Percentiles rank a stretch among this genome's conserved stretches.
phyloP scores from a whole-genome alignment of 2,797 vertebrate species.

The Xyrichtys novacula region DNA sequence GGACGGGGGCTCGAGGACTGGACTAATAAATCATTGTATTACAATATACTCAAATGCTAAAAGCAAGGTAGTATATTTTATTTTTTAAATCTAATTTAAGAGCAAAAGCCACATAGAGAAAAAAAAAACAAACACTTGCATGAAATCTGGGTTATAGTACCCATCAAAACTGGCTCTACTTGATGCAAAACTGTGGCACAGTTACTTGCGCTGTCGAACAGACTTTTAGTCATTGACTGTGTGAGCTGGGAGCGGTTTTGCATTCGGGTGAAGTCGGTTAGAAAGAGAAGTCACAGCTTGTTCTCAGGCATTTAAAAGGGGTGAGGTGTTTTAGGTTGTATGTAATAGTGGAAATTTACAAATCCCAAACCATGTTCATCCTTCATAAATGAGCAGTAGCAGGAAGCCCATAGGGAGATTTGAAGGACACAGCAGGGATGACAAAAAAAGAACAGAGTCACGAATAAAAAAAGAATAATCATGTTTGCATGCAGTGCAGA shows the following conservation, averaged over 20 bases:
- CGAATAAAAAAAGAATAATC: constrained; percentile 1
- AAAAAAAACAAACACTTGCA: too few relatives aligned
- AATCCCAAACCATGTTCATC: not conserved
- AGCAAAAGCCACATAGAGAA: too few relatives aligned
- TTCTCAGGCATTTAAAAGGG: constrained; percentile 36
- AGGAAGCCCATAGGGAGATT: not conserved
- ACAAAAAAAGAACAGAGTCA: not conserved
- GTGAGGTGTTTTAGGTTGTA: constrained; percentile 14
- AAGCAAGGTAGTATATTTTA: too few relatives aligned
- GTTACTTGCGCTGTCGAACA: constrained; percentile 10
- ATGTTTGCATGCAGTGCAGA: not conserved
- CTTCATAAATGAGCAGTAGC: not conserved
- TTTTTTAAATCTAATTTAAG: too few relatives aligned
- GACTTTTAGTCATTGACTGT: constrained; percentile 11
- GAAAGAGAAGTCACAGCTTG: constrained; percentile 53
- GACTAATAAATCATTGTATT: too few relatives aligned
- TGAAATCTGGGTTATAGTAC: not conserved
- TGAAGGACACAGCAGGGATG: not conserved
- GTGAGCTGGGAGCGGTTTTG: constrained; percentile 4
- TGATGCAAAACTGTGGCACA: constrained; percentile 6
- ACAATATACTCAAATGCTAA: too few relatives aligned
- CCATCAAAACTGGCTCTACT: not conserved
- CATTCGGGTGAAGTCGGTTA: constrained; percentile 6
- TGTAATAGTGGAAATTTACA: constrained; percentile 30
- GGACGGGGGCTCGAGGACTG: too few relatives aligned